Base-by-base conservation (phyloP, 2,888 invertebrate genomes). In the Disparrhopalites patrizii region DNA sequence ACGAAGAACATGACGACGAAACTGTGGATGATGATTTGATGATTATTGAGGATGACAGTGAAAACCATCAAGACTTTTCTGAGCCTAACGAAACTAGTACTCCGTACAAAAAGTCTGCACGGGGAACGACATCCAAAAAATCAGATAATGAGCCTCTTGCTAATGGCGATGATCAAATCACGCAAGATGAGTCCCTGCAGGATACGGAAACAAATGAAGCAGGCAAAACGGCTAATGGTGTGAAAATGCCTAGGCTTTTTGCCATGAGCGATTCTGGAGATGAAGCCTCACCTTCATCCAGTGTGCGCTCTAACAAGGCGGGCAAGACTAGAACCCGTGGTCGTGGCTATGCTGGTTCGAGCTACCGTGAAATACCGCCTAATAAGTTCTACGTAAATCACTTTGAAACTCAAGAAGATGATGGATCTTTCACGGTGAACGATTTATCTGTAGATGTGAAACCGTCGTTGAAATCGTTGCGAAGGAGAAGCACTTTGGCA, bases 181-280 rank as follows among this genome's bases (percentile, higher is more conserved):
- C 31, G 2, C n/a, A 36, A 3, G 23, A n/a, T n/a, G n/a, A n/a
- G n/a, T n/a, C n/a, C 25, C 5, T 56, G 20, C 36, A 38, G 56
- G 38, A 56, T 23, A n/a, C 38, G 10, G 56, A 56, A 36, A 36
- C 25, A n/a, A 36, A 56, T n/a, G 56, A 56, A 30, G 36, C n/a
- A n/a, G n/a, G n/a, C n/a, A n/a, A n/a, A n/a, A n/a, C n/a, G n/a
- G n/a, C n/a, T n/a, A n/a, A n/a, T n/a, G n/a, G n/a, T n/a, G n/a
- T n/a, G n/a, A n/a, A n/a, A n/a, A n/a, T n/a, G n/a, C n/a, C n/a
- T n/a, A n/a, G n/a, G n/a, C n/a, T n/a, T n/a, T n/a, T n/a, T n/a
- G n/a, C n/a, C n/a, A n/a, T n/a, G n/a, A n/a, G n/a, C n/a, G n/a
- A n/a, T n/a, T n/a, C n/a, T n/a, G n/a, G n/a, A n/a, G n/a, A n/a